A percentile compares a stretch with the other conserved stretches of the same genome.
Evolutionary conservation across 2,888 invertebrate species (phyloP).

Genomic region (Drosophila koepferae): DNA sequence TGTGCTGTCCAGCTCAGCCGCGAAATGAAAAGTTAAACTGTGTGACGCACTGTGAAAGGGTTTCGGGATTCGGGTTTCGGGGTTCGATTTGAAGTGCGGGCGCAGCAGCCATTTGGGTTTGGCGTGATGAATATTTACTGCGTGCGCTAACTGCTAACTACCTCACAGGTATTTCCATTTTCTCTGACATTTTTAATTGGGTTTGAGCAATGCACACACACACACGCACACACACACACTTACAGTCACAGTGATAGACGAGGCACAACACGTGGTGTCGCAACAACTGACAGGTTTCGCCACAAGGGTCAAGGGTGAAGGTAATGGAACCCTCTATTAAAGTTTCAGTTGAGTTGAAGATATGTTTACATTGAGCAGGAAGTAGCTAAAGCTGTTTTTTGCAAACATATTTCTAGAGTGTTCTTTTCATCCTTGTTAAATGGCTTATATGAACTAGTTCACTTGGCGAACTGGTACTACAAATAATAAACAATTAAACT

Average conservation of each 20-base stretch:
- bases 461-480: neutral
- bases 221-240: constrained; percentile 32
- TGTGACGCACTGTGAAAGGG: constrained; percentile 66
- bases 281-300: constrained; percentile 51
- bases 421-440: neutral
- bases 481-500: neutral
- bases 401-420: neutral
- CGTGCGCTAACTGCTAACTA: constrained; percentile 80
- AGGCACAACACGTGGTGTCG: constrained; percentile 15
- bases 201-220: constrained; percentile 69
- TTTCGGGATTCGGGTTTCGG: constrained; percentile 20
- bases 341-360: constrained; percentile 24
- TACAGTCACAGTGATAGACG: neutral
- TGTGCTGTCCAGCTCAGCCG: constrained; percentile 46
- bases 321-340: constrained; percentile 50
- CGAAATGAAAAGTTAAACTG: constrained; percentile 80
- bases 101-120: constrained; percentile 37
- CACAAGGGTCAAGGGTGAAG: neutral
- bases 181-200: constrained; percentile 79
- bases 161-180: constrained; percentile 80
- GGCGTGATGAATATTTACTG: constrained; percentile 82
- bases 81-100: constrained; percentile 17
- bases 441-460: neutral
- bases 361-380: neutral
- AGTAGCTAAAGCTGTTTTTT: neutral